Percentiles rank a stretch among this genome's conserved stretches.
phyloP scores from a whole-genome alignment of 2,113 vertebrate genomes.

The Muscicapa adusta region DNA sequence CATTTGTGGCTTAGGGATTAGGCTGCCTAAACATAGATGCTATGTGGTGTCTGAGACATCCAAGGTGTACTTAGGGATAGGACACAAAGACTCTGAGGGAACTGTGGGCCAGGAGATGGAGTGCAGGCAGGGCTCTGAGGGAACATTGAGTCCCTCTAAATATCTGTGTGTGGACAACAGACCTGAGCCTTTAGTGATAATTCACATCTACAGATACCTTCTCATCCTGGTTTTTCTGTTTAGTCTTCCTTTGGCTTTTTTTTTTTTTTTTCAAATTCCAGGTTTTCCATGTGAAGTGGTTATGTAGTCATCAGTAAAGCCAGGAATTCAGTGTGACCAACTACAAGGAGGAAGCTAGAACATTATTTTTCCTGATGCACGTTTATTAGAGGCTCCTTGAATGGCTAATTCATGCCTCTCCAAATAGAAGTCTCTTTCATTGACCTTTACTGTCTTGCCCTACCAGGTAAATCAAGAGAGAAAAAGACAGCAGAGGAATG shows the following conservation, averaged over 20 bases:
- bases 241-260: not conserved
- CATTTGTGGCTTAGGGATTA: not conserved
- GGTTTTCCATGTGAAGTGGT: not conserved
- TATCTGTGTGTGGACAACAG: not conserved
- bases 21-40: conserved; percentile 28
- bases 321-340: not conserved
- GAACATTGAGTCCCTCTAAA: not conserved
- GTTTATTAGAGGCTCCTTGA: not conserved
- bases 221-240: not conserved
- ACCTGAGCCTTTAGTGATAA: not conserved
- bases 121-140: not conserved
- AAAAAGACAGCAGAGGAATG: not conserved
- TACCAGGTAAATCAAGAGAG: not conserved
- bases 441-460: not conserved
- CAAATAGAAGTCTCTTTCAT: not conserved
- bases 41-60: conserved; percentile 18
- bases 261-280: not conserved
- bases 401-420: not conserved
- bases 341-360: not conserved
- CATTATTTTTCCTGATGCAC: not conserved
- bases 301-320: not conserved
- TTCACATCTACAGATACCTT: not conserved
- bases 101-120: not conserved
- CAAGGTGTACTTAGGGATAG: not conserved
- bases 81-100: not conserved